Base-by-base conservation (phyloP, 2,888 invertebrate genomes). In the Lordiphosa andalusiaca region DNA sequence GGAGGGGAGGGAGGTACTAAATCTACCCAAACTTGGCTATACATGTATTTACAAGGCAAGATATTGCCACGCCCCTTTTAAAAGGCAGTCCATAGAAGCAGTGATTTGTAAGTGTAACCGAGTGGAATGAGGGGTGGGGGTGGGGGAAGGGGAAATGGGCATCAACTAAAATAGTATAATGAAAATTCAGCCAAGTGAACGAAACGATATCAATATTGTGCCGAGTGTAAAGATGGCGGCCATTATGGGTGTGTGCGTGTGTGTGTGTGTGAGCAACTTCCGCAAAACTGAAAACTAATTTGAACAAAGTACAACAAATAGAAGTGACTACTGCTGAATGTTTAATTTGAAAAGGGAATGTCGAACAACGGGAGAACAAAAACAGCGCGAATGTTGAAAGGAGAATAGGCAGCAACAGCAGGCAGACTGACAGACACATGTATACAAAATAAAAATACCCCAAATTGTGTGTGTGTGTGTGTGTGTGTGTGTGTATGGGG, bases 291-390 rank as follows among this genome's bases (percentile, higher is more conserved):
- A 81, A 81, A 81, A 84, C 80, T 81, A 81, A 81, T 81, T 81
- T 81, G 84, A 81, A 75, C 80, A 81, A 81, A 81, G 80, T 81
- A 81, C 80, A 84, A 81, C 80, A 81, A 81, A 81, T 81, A 84
- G 81, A 84, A 80, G 77, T 84, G 80, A 81, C 80, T 81, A 77
- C 80, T 81, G 82, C 80, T 81, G 82, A 81, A 81, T 81, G 84
- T 81, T 81, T 81, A 81, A 84, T 81, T 84, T 81, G 74, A 81
- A 81, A 80, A 81, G 78, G 84, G 61, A 73, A 80, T 83, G 84
- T 73, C 84, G 71, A 83, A 80, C 78, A 80, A 80, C 69, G 67
- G 60, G 52, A 56, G 71, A 83, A 76, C 81, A 76, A 80, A 76
- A 80, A 83, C 81, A 81, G 70, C 65, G 78, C 75, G 80, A 78